Evolutionary conservation across 2,797 vertebrate species (phyloP).

Genomic region (Amphiprion clarkii): DNA sequence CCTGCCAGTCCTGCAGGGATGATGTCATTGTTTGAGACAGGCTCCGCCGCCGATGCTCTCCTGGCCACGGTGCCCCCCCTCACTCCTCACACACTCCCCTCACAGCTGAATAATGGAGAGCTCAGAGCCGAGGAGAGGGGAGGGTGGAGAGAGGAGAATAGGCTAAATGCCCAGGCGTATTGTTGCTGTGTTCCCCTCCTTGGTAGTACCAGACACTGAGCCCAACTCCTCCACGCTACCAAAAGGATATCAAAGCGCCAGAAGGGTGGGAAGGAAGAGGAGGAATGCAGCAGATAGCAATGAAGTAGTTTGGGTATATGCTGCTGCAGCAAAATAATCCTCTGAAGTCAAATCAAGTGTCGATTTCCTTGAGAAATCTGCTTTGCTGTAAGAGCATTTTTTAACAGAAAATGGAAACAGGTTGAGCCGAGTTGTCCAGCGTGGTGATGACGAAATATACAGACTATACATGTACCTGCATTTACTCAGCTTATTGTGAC

Average conservation of each 20-base stretch:
- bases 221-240: constrained; percentile 34
- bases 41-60: constrained; percentile 35
- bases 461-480: neutral
- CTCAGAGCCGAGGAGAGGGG: constrained; percentile 38
- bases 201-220: constrained; percentile 62
- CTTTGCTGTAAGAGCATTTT: neutral
- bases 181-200: constrained; percentile 41
- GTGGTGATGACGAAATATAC: constrained; percentile 9
- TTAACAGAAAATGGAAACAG: neutral
- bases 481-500: neutral
- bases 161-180: constrained; percentile 29
- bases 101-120: constrained; percentile 65
- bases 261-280: constrained; percentile 22
- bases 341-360: constrained; percentile 10
- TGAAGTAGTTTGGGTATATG: neutral
- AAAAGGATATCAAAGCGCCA: constrained; percentile 29
- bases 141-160: constrained; percentile 18
- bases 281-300: constrained; percentile 40
- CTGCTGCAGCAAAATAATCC: neutral
- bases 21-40: constrained; percentile 81
- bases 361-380: neutral
- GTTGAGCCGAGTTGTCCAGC: neutral
- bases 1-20: constrained; percentile 83
- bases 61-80: constrained; percentile 34
- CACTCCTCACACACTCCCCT: neutral